Base-by-base conservation (phyloP, 1,140 invertebrate genomes). In the Atta colombica region DNA sequence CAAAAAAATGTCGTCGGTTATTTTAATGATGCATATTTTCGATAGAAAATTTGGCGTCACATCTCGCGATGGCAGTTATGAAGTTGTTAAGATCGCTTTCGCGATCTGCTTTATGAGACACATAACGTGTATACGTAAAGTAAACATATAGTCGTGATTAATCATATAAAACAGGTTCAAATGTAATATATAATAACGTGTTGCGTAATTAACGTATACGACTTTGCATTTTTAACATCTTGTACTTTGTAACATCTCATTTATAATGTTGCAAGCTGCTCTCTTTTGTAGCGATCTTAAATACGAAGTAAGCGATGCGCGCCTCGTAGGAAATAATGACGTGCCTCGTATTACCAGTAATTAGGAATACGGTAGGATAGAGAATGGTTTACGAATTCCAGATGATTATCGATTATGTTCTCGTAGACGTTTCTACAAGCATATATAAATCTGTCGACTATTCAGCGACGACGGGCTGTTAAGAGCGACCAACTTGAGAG, bases 401-500 rank as follows among this genome's bases (percentile, higher is more conserved):
- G 8, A 84, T 18, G 8, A 84, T 60, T 31, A 77, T 72, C 65
- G 72, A 88, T 85, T 68, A 14, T 53, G 58, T 65, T 72, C 7
- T 21, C 53, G 51, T 65, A 25, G 35, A 58, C 18, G 51, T 28
- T 39, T 2, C 49, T 18, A 12, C 51, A 28, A 65, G 6, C 53
- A 25, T 71, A 12, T 8, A 74, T 69, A 89, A 89, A 89, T 89
- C 74, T 61, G 12, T 21, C 39, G n/a, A 69, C 14, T 63, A 75
- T 86, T 81, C 82, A 75, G 25, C 87, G 81, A 78, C 65, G 74
- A 80, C 87, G 81, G 21, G 74, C 66, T 45, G 60, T 86, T 88
- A 89, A 78, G 81, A 89, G 68, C 74, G 12, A 16, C 60, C 74
- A 45, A 39, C 53, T 45, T 58, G 66, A 74, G 25, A 80, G 75